Evolutionary conservation across 2,888 invertebrate species (phyloP), one percentile per base, ranked within the genome.

Genomic region (Spialia ferax): DNA sequence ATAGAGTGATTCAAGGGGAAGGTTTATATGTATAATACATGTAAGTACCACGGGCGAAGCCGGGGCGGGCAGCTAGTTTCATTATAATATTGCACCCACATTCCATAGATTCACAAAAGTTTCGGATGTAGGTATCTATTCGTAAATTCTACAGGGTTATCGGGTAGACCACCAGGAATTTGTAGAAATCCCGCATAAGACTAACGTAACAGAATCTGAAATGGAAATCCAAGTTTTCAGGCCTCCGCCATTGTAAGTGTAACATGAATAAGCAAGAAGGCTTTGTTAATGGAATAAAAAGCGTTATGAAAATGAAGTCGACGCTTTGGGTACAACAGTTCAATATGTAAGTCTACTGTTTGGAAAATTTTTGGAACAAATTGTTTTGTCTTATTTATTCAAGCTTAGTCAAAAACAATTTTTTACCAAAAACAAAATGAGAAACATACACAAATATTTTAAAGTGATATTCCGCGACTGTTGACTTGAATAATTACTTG

Each of bases 201-300:
- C 50, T 50, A 50, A 65, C 57, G 64, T 59, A 65, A 65, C 57
- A 65, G 50, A 57, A 59, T 65, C 64, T 57, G 32, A 56, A 59
- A 52, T 52, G 50, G 59, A 57, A 65, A 65, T 55, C 55, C 42
- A 63, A 55, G 63, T 63, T 63, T 63, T 55, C 55, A 55, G 55
- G 55, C 63, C 63, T 42, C 20, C n/a, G 38, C 48, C 20, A 22
- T 32, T 57, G 65, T 59, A 59, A 52, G 65, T 65, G 57, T 45
- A 64, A 23, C 57, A 59, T 59, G 65, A 65, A 65, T 65, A 59
- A 65, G 59, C 26, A 54, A 66, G 45, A 60, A 54, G 38, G 45
- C 29, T 54, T 60, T 60, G 48, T 22, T 54, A 60, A 66, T 60
- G 60, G 60, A 60, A 66, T 60, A 64, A 60, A 60, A 55, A 66